phyloP scores from a whole-genome alignment of 92 coral and sea anemone species.

The Palythoa grandis region DNA sequence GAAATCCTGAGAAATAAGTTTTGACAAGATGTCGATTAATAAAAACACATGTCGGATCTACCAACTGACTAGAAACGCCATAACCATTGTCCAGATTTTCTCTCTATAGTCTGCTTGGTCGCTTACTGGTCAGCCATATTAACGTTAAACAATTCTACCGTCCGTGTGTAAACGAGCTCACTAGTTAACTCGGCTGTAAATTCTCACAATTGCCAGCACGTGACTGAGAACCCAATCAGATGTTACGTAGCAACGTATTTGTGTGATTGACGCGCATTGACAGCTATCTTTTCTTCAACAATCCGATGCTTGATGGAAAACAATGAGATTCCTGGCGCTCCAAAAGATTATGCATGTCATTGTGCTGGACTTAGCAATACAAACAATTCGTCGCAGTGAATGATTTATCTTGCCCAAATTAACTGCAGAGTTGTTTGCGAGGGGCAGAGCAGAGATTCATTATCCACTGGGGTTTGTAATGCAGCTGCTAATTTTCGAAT shows the following conservation, averaged over 20 bases:
- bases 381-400: constrained; percentile 55
- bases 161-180: constrained; percentile 26
- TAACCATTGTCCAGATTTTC: not conserved
- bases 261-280: constrained; percentile 51
- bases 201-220: constrained; percentile 50
- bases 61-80: not conserved
- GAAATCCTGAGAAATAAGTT: constrained; percentile 28
- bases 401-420: constrained; percentile 59
- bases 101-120: not conserved
- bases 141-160: constrained; percentile 6
- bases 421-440: constrained; percentile 55
- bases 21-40: constrained; percentile 41
- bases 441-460: constrained; percentile 44
- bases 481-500: constrained; percentile 21
- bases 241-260: constrained; percentile 23
- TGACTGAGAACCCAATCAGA: constrained; percentile 55
- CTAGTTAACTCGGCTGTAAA: not conserved
- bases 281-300: constrained; percentile 24
- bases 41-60: constrained; percentile 20
- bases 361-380: constrained; percentile 45
- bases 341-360: constrained; percentile 53
- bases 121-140: constrained; percentile 12
- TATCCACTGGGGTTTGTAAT: constrained; percentile 35
- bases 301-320: constrained; percentile 35
- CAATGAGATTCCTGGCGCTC: constrained; percentile 71